Base-by-base conservation (phyloP, 1,140 invertebrate genomes). In the Dendroctonus ponderosae region DNA sequence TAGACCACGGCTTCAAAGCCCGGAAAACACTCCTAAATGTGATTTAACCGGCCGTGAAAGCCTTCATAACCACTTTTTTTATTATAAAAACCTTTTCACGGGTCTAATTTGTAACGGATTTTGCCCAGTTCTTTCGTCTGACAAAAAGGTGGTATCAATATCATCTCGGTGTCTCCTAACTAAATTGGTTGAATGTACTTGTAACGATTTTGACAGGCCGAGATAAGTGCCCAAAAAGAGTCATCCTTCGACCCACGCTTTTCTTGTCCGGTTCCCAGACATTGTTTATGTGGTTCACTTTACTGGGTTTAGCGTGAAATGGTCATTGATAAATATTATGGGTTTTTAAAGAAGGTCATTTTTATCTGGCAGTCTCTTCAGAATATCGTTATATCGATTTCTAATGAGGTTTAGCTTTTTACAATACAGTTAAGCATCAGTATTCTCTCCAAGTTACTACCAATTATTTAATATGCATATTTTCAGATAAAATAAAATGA, bases 181-280 rank as follows among this genome's bases (percentile, higher is more conserved):
- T 56, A 67, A 67, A 67, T 67, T 67, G 65, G 58, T 53, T 62
- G 57, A 67, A 67, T 67, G 65, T 51, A 41, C 58, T 44, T 54
- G 43, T 65, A 60, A 67, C 59, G 58, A 61, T 61, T 67, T 59
- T 67, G 50, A 46, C 41, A 53, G 58, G 49, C 44, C 26, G 58
- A 67, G 64, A 66, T 66, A 61, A 67, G 15, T 26, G 44, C 26
- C 65, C 40, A 54, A 61, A 67, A 67, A 61, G 58, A 61, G 58
- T 61, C 58, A 50, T 61, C 58, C 46, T 49, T 58, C 56, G 14
- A 39, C 58, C 58, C 58, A 61, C 58, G 44, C 58, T 61, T 61
- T 3, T 48, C 58, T 61, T 61, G 44, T 59, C 12, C 43, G 56
- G 42, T 59, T 44, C 56, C 42, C 56, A 59, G 56, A 46, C 58